These are phyloP conservation scores for Telenomus remus DNA, from an alignment of 1,140 invertebrate genomes.

Conservation along the genomic window DNA sequence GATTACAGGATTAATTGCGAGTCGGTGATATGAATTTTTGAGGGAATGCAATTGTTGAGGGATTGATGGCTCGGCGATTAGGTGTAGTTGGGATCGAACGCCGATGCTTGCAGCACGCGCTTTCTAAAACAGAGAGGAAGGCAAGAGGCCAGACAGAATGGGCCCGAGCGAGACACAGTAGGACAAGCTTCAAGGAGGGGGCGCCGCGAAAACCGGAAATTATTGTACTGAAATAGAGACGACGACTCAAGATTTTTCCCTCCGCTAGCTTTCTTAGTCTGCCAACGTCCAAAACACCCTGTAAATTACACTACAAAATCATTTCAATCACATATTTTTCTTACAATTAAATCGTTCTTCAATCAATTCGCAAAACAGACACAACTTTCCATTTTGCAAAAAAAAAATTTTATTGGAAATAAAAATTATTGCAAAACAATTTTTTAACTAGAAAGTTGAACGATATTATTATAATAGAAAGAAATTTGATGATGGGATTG, in stretches of 20 bases:
- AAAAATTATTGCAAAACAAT: no score
- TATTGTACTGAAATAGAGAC: slow-evolving; percentile 65
- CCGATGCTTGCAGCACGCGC: slow-evolving; percentile 29
- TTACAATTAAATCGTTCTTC: no score
- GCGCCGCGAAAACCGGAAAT: slow-evolving; percentile 69
- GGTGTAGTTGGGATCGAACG: slow-evolving; percentile 51
- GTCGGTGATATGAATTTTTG: no score
- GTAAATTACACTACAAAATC: slow-evolving; percentile 15
- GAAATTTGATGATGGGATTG: background rate
- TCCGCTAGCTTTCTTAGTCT: slow-evolving; percentile 49
- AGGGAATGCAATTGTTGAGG: no score
- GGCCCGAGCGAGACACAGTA: slow-evolving; percentile 13
- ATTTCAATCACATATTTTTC: no score
- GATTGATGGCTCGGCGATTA: slow-evolving; percentile 13
- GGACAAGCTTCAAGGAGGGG: slow-evolving; percentile 15
- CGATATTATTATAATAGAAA: no score
- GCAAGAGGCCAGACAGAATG: slow-evolving; percentile 28
- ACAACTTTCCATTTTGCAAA: no score
- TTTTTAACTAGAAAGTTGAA: no score
- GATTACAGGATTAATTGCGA: no score
- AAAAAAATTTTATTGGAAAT: no score
- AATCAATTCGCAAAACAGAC: no score
- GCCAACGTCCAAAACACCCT: slow-evolving; percentile 57
- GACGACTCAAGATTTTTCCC: slow-evolving; percentile 62
- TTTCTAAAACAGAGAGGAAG: slow-evolving; percentile 50